Evolutionary conservation across 2,797 vertebrate genomes (phyloP).

Genomic region (Anableps anableps): DNA sequence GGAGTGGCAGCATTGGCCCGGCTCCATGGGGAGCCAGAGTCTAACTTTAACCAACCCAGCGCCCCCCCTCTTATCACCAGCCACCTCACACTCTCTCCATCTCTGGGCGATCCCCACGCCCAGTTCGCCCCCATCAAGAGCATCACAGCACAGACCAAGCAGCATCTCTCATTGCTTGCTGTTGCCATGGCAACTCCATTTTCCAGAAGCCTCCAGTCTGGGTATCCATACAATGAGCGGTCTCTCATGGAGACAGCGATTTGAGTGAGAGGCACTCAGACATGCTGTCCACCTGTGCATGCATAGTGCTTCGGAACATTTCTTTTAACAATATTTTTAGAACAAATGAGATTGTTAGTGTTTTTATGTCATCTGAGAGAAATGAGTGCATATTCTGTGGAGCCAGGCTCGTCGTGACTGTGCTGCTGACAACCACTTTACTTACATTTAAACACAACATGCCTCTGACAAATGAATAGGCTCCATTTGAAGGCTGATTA

Average conservation of each 20-base stretch:
- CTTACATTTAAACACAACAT: conserved; percentile 40
- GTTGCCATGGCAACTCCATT: conserved; percentile 85
- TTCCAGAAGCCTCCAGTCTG: conserved; percentile 79
- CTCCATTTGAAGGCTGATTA: conserved; percentile 73
- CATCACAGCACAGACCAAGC: conserved; percentile 73
- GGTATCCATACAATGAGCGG: conserved; percentile 76
- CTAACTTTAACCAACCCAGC: conserved; percentile 51
- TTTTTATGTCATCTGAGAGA: not conserved
- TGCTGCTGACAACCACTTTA: conserved; percentile 21
- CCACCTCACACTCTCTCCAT: conserved; percentile 34
- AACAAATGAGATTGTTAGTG: not conserved
- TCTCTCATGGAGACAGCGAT: conserved; percentile 71
- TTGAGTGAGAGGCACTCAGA: conserved; percentile 40
- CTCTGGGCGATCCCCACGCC: conserved; percentile 60
- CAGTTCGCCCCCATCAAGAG: conserved; percentile 52
- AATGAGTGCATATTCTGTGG: conserved; percentile 12
- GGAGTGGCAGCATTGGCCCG: conserved; percentile 8
- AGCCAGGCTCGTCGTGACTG: conserved; percentile 11
- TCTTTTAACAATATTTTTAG: not conserved
- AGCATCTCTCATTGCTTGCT: conserved; percentile 78
- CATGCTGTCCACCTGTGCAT: conserved; percentile 42
- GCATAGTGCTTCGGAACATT: conserved; percentile 4
- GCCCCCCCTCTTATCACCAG: conserved; percentile 13
- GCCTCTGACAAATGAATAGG: conserved; percentile 62
- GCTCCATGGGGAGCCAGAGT: conserved; percentile 27